phyloP scores from a whole-genome alignment of 2,113 vertebrate species.

The Tichodroma muraria region DNA sequence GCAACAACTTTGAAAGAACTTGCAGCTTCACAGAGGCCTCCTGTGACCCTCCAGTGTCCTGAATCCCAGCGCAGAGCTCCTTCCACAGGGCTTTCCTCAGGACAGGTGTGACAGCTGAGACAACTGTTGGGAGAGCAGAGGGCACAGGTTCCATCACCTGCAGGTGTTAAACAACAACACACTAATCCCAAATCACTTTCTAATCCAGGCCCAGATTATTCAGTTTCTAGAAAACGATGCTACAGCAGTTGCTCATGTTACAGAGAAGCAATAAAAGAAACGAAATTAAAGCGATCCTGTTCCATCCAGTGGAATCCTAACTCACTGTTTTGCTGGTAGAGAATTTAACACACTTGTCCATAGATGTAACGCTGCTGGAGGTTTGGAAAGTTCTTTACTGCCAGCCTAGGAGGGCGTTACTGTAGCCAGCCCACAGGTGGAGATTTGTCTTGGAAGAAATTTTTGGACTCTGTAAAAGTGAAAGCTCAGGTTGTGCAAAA shows the following conservation, averaged over 20 bases:
- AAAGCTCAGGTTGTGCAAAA: background rate
- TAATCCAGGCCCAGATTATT: background rate
- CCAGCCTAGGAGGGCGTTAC: background rate
- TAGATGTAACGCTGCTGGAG: background rate
- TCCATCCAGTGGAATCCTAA: background rate
- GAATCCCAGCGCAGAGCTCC: conserved; percentile 63
- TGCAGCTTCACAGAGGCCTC: conserved; percentile 37
- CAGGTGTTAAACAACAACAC: background rate
- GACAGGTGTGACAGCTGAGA: conserved; percentile 57
- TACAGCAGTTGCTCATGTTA: background rate
- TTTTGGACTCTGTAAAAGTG: background rate
- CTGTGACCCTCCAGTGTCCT: background rate
- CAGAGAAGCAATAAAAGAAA: background rate
- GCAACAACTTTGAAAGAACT: conserved; percentile 74
- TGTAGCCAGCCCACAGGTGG: background rate
- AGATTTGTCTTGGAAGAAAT: background rate
- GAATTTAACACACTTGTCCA: background rate
- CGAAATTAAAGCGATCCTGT: background rate
- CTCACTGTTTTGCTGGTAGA: background rate
- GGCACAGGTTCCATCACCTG: background rate
- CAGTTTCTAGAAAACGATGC: background rate
- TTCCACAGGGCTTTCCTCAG: conserved; percentile 77
- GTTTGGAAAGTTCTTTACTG: background rate
- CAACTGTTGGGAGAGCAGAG: conserved; percentile 64
- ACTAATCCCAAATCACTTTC: background rate